Evolutionary conservation across 37 sponge, comb jelly and placozoan species (phyloP), one percentile per base, ranked within the genome.

Genomic region (Cladorhizidae sp.): DNA sequence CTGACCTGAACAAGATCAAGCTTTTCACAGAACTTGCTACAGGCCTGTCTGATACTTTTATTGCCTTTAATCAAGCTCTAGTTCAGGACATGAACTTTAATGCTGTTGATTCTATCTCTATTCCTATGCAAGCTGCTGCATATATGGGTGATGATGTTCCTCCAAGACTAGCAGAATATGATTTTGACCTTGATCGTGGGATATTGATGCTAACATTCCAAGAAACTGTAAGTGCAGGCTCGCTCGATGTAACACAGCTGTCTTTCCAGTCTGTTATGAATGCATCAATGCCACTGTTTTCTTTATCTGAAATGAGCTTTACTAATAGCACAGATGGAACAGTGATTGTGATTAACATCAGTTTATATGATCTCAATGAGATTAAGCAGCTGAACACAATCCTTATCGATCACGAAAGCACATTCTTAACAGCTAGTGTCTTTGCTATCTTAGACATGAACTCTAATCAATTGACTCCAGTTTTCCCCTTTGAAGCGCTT

Each of bases 1-100:
- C 84, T 55, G 97, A 96, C 75, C 77, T 96, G 38, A 96, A 96
- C 55, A 76, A 3, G 0, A 87, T 96, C 57, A 96, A 96, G 72
- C 37, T 85, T 22, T 37, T 75, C 40, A 73, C 84, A 3, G 42
- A 59, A 3, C 86, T 96, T 36, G 88, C 94, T 12, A 69, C 84
- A 25, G 50, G 57, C 32, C 14, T 49, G 17, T 35, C 31, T n/a
- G 82, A 62, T 29, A 93, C 97, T 1, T 85, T 56, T 62, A 40
- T 96, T 0, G 21, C 80, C 18, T 33, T 92, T 59, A 87, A 89
- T 49, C 33, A 49, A 2, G 55, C 65, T 29, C 42, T 72, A 49
- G 73, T 93, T 29, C 51, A 61, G 28, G 97, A 96, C 42, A 84
- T 82, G 77, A 85, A 77, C 26, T 45, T 9, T 2, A 94, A 94